Conservation (phyloP, 2,888 invertebrate genomes). For the Stratiomys singularior region DNA sequence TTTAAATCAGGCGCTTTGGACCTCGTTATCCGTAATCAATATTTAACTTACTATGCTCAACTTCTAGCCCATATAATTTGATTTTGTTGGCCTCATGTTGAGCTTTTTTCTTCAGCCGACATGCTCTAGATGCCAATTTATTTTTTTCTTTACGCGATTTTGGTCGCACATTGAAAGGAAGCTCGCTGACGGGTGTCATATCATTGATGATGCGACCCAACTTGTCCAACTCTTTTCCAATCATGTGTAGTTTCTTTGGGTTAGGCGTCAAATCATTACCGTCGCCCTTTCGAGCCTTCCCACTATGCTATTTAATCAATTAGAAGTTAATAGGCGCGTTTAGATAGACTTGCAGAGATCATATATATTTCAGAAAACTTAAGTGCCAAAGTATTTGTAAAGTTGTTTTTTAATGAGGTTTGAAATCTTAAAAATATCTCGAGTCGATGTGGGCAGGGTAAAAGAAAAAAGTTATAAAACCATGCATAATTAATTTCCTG, state of each 20-base stretch:
- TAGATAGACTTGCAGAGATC: too few species aligned
- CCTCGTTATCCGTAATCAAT: neutral
- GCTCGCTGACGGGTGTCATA: constrained; percentile 94
- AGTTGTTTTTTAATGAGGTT: too few species aligned
- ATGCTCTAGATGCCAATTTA: constrained; percentile 95
- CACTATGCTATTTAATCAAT: constrained; percentile 68
- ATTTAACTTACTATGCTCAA: constrained; percentile 86
- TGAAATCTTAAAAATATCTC: too few species aligned
- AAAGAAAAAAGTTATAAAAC: too few species aligned
- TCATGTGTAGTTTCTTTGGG: constrained; percentile 87
- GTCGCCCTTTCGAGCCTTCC: constrained; percentile 95
- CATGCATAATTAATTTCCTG: too few species aligned
- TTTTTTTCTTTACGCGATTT: constrained; percentile 98
- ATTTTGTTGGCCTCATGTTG: constrained; percentile 99
- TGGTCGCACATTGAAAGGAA: constrained; percentile 88
- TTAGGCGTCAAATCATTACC: constrained; percentile 97
- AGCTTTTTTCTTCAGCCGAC: constrained; percentile 97
- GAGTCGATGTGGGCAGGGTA: too few species aligned
- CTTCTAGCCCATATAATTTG: constrained; percentile 91
- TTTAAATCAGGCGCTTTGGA: constrained; percentile 54
- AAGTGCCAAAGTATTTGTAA: too few species aligned
- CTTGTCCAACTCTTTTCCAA: constrained; percentile 93
- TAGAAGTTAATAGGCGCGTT: neutral
- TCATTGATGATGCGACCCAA: constrained; percentile 92
- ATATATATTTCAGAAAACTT: too few species aligned